Evolutionary conservation across 1,140 invertebrate genomes (phyloP), one percentile per base, ranked within the genome.

Genomic region (Bradynema listronoti): DNA sequence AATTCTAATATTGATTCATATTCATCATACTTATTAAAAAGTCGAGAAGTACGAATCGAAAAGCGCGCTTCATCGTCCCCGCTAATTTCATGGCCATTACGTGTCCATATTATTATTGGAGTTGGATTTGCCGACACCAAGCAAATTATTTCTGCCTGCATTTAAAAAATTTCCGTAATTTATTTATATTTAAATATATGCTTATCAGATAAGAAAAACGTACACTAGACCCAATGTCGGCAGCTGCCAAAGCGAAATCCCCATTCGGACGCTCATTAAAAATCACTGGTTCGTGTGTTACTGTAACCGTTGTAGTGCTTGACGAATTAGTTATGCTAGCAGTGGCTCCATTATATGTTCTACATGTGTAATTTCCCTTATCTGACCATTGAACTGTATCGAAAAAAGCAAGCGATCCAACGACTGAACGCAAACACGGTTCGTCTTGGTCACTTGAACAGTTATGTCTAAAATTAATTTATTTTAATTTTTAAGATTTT

Each of bases 331-430:
- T 19, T 6, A 30, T 22, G 34, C 14, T 30, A n/a, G 22, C 25
- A 30, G 34, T 58, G 11, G 49, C 30, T 6, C 36, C 41, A 42
- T 71, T 65, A 7, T 60, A 33, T 4, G 67, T 63, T 14, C 33
- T 19, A 50, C 67, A 69, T 4, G 56, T 58, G 42, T 70, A 69
- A 47, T 71, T 69, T 19, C 67, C 67, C 45, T 69, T 71, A 33
- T 70, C 67, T n/a, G 25, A 52, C 67, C 67, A 70, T 16, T 41
- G 19, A 22, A 67, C 55, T 6, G 42, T 33, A 19, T 68, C 29
- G 27, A 49, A 24, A 27, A 69, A 56, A 22, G 16, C 45, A 19
- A 70, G 58, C 4, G 46, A 49, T 34, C 45, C 55, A 4, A 36
- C 36, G 14, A 70, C 55, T 19, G 36, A 46, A 22, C 25, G 32